phyloP scores from a whole-genome alignment of 2,888 invertebrate species.

The Rhodophaea formosa region DNA sequence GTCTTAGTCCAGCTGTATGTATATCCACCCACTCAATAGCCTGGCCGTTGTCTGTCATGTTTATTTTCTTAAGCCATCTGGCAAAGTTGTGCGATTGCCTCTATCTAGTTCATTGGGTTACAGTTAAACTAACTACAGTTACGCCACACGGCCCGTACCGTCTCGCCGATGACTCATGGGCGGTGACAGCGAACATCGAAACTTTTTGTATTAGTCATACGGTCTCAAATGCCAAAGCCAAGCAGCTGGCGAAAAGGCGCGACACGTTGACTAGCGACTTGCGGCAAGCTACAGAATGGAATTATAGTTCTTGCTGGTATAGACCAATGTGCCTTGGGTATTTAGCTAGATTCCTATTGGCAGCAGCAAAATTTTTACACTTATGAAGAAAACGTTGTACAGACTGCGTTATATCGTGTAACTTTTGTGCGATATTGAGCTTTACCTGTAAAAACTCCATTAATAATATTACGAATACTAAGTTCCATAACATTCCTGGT shows the following conservation, averaged over 20 bases:
- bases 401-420: too few species aligned
- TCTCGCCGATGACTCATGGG: conserved; percentile 7
- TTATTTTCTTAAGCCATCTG: background rate
- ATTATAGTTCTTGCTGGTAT: too few species aligned
- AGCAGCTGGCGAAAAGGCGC: background rate
- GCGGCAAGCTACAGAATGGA: background rate
- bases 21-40: too few species aligned
- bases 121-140: conserved; percentile 39
- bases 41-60: too few species aligned
- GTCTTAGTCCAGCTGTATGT: too few species aligned
- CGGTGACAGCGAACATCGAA: background rate
- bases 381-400: too few species aligned
- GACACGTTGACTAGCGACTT: conserved; percentile 1
- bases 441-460: too few species aligned
- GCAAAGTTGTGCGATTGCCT: conserved; percentile 22
- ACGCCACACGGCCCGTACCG: conserved; percentile 20
- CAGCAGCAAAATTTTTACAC: background rate
- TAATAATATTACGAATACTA: too few species aligned
- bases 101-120: conserved; percentile 49
- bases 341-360: background rate
- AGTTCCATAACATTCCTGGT: too few species aligned
- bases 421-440: too few species aligned
- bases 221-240: background rate
- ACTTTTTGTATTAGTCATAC: background rate
- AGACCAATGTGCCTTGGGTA: conserved; percentile 1